These are phyloP conservation scores for Nylanderia fulva DNA, from an alignment of 1,140 invertebrate species.

Conservation along the genomic window DNA sequence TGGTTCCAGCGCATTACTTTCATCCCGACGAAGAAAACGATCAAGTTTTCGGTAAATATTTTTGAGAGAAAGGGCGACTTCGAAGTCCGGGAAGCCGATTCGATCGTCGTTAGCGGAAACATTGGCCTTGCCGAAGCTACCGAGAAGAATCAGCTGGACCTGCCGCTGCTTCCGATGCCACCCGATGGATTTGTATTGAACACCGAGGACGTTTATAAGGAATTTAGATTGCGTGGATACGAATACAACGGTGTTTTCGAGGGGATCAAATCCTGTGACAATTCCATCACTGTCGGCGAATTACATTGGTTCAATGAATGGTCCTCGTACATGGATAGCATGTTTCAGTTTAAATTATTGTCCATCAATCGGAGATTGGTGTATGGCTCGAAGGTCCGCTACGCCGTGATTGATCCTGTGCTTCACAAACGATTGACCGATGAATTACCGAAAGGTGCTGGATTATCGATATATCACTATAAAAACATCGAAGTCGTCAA, in stretches of 20 bases:
- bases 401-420: slow-evolving; percentile 92
- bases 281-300: slow-evolving; percentile 88
- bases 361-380: slow-evolving; percentile 91
- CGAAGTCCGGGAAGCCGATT: slow-evolving; percentile 95
- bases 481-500: slow-evolving; percentile 92
- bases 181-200: slow-evolving; percentile 86
- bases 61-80: slow-evolving; percentile 96
- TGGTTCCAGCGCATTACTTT: slow-evolving; percentile 97
- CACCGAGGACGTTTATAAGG: slow-evolving; percentile 96
- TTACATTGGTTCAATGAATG: slow-evolving; percentile 95
- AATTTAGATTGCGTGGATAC: slow-evolving; percentile 87
- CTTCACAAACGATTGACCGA: slow-evolving; percentile 87
- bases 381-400: slow-evolving; percentile 91
- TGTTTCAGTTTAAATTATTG: slow-evolving; percentile 96
- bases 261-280: slow-evolving; percentile 90
- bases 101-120: slow-evolving; percentile 92
- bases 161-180: slow-evolving; percentile 83
- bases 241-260: slow-evolving; percentile 92
- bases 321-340: slow-evolving; percentile 97
- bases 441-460: slow-evolving; percentile 81
- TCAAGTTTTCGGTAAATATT: slow-evolving; percentile 87
- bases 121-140: slow-evolving; percentile 90
- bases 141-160: slow-evolving; percentile 86
- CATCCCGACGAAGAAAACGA: slow-evolving; percentile 91
- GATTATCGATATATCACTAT: slow-evolving; percentile 90